A percentile compares a stretch with the other conserved stretches of the same genome.
Conservation (phyloP, 2,888 invertebrate genomes). For the Dynastes hyllus region DNA sequence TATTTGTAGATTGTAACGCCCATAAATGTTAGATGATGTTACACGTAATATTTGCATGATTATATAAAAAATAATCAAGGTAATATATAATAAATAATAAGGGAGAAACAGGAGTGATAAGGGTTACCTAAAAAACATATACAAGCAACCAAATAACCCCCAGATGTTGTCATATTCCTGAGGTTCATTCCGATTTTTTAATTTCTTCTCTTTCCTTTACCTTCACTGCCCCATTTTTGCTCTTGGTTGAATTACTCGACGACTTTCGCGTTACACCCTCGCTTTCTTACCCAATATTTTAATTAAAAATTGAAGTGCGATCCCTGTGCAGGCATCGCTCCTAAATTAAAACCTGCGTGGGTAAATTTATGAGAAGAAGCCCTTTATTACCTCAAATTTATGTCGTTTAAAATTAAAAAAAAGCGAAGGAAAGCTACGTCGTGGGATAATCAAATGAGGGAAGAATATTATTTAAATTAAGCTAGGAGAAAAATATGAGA, state of each 20-base stretch:
- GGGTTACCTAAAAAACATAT: too few species aligned
- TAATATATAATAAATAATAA: too few species aligned
- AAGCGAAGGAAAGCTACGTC: background rate
- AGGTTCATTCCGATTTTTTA: background rate
- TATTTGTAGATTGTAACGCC: too few species aligned
- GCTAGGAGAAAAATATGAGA: too few species aligned
- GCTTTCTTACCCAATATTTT: conserved; percentile 10
- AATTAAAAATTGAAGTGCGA: conserved; percentile 22
- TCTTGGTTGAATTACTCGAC: background rate
- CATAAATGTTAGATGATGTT: too few species aligned
- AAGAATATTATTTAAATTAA: background rate
- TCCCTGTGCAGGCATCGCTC: background rate
- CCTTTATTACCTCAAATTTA: conserved; percentile 24
- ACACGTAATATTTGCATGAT: too few species aligned
- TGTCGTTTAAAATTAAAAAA: conserved; percentile 31
- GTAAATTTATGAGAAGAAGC: conserved; percentile 10
- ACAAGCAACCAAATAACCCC: too few species aligned
- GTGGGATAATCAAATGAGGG: background rate
- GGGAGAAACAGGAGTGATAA: too few species aligned
- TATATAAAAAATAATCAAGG: too few species aligned
- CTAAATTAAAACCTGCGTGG: conserved; percentile 2
- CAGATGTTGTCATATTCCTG: background rate
- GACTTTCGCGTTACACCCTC: background rate
- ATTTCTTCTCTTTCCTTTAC: background rate
- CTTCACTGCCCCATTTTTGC: background rate